phyloP scores from a whole-genome alignment of 1,140 invertebrate genomes.

The Drosophila kepulauana region DNA sequence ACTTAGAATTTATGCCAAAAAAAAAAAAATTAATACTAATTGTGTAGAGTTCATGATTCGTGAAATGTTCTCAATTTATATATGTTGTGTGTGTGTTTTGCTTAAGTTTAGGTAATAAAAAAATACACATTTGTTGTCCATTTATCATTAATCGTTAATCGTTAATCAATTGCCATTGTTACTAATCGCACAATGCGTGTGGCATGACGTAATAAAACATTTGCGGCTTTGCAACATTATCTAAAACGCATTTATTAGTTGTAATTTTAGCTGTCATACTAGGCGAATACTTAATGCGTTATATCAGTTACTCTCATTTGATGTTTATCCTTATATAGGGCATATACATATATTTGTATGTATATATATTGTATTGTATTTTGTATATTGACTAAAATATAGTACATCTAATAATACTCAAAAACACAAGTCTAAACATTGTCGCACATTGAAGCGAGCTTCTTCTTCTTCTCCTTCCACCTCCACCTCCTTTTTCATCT shows the following conservation, averaged over 20 bases:
- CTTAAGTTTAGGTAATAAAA: conserved; percentile 65
- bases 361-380: conserved; percentile 44
- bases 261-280: conserved; percentile 13
- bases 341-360: conserved; percentile 15
- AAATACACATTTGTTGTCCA: conserved; percentile 58
- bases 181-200: too few relatives aligned
- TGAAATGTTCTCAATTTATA: neutral
- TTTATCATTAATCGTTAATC: neutral
- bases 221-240: conserved; percentile 14
- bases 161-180: too few relatives aligned
- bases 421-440: conserved; percentile 81
- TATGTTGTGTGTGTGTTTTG: conserved; percentile 17
- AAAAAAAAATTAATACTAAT: neutral
- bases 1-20: neutral
- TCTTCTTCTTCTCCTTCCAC: too few relatives aligned
- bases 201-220: neutral
- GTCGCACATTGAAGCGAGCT: conserved; percentile 26
- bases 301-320: neutral
- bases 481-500: too few relatives aligned
- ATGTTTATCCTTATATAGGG: neutral
- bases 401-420: conserved; percentile 84
- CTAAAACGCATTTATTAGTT: conserved; percentile 1
- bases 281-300: conserved; percentile 18
- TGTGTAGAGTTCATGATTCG: neutral
- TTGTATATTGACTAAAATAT: conserved; percentile 61